Base-by-base conservation (phyloP, 2,113 vertebrate species). In the Rousettus leschenaultii region DNA sequence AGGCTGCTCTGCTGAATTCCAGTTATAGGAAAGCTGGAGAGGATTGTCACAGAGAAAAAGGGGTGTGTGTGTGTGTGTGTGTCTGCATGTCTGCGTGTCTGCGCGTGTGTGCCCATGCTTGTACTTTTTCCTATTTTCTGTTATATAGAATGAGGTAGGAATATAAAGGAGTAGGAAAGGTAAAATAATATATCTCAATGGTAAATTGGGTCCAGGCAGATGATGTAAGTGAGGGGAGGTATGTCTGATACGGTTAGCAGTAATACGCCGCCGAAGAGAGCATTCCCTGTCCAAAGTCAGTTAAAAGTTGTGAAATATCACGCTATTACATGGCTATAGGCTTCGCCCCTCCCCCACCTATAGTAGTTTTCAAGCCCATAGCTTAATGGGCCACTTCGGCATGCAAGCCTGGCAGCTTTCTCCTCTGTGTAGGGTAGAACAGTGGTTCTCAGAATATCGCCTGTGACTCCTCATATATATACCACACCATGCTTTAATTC, bases 61-160 rank as follows among this genome's bases (percentile, higher is more conserved):
- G 16, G 0, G 21, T 55, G 35, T 3, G 1, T 30, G 10, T 22
- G 5, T 6, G 2, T 9, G 13, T 2, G 0, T 10, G 16, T 12
- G 48, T 48, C 12, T 14, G 12, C 5, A 5, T n/a, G n/a, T n/a
- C n/a, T n/a, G n/a, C 3, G 48, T 15, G 48, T 15, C 12, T 15
- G 48, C 3, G 14, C 51, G 15, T 14, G 7, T 3, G 1, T 12
- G 4, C 1, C 40, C 40, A 0, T 12, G 21, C 63, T 24, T 43
- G 51, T 38, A 13, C 82, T 75, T 90, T 82, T 33, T 40, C 66
- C 26, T 63, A 10, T 65, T 48, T 68, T 30, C 61, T n/a, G 5
- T 80, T 61, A 55, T 3, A 3, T 38, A 74, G 83, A 57, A 61
- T 18, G 7, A 48, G 22, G 75, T 7, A 30, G 74, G 35, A 45